Percentiles rank a stretch among this genome's conserved stretches.
Evolutionary conservation across 2,888 invertebrate species (phyloP).

Genomic region (Ormyrus pomaceus): DNA sequence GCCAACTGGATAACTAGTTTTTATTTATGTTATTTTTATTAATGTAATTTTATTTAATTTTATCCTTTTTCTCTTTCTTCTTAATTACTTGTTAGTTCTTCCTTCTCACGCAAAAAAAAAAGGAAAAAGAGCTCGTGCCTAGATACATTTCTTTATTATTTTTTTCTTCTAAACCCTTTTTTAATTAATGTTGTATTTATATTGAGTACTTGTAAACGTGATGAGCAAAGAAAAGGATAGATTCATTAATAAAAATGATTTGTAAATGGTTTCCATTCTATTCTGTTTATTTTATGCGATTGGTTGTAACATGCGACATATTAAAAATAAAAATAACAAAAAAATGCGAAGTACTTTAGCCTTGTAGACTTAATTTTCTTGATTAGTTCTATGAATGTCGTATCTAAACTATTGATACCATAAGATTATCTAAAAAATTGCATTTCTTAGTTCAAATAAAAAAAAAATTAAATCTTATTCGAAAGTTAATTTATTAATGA

Average conservation of each 20-base stretch:
- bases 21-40: slow-evolving; percentile 45
- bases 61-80: slow-evolving; percentile 18
- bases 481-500: background rate
- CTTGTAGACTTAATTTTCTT: slow-evolving; percentile 40
- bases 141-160: slow-evolving; percentile 20
- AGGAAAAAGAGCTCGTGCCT: background rate
- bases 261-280: slow-evolving; percentile 12
- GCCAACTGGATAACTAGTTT: slow-evolving; percentile 40
- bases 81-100: slow-evolving; percentile 12
- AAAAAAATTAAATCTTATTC: too few relatives aligned
- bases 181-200: slow-evolving; percentile 44
- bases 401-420: slow-evolving; percentile 4
- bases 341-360: slow-evolving; percentile 31
- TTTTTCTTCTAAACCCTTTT: slow-evolving; percentile 3
- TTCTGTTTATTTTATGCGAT: slow-evolving; percentile 25
- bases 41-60: slow-evolving; percentile 38
- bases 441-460: too few relatives aligned
- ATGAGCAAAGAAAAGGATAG: slow-evolving; percentile 10
- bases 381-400: slow-evolving; percentile 34
- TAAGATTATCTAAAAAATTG: background rate
- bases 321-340: slow-evolving; percentile 41
- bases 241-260: slow-evolving; percentile 10
- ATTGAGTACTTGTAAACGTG: slow-evolving; percentile 41
- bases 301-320: background rate
- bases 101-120: slow-evolving; percentile 1